Base-by-base conservation (phyloP, 2,888 invertebrate genomes). In the Thecophora atra region DNA sequence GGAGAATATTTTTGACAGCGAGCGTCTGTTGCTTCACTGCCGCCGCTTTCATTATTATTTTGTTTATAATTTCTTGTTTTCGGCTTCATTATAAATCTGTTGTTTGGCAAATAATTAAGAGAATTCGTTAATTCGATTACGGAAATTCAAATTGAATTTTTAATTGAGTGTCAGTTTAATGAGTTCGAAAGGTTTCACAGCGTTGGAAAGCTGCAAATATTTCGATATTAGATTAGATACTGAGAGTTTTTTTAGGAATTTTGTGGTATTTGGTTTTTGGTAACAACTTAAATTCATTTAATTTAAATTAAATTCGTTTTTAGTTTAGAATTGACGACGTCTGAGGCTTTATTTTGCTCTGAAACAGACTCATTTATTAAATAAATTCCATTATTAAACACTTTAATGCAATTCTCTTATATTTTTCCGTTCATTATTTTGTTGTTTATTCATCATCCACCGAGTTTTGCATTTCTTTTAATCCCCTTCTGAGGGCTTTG, bases 71-170 rank as follows among this genome's bases (percentile, higher is more conserved):
- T n/a, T n/a, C 17, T 24, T 66, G 44, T 71, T 15, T 19, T 65
- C 30, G 21, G 26, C 60, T 66, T 67, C 19, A 56, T 21, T 56
- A 2, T 56, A 21, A 5, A 21, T 52, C 5, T n/a, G 56, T 56
- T 21, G 56, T 56, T 56, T 56, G 8, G 21, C 56, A 13, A 56
- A 56, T 56, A 56, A 56, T 56, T 56, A 24, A 58, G 26, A 3
- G 28, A 58, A 58, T 58, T 58, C 13, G 24, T 58, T 28, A 58
- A 58, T 58, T 58, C 17, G 17, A 58, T 54, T 54, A 21, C 21
- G 19, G 8, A 24, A 15, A 58, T 58, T 58, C 28, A 58, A 66
- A 67, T 70, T 73, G 68, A 64, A 64, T 64, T 66, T 64, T 64
- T 47, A 64, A 58, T 71, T 56, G 60, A 71, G 63, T 71, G 58